Evolutionary conservation across 2,113 vertebrate species (phyloP).

Genomic region (Melanocharis versteri): DNA sequence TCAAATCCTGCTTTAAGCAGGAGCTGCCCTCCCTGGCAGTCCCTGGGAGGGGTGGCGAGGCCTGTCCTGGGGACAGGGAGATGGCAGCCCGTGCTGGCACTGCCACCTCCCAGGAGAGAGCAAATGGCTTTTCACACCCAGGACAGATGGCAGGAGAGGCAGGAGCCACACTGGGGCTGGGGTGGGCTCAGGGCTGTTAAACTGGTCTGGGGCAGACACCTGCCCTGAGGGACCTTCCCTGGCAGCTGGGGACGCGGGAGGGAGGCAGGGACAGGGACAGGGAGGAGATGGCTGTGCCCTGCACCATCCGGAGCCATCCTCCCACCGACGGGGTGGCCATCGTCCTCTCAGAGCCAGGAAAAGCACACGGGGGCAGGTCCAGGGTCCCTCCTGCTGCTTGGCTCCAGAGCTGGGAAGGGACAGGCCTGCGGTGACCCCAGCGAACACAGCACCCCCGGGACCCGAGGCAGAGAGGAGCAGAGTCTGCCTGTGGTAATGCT

Average conservation of each 20-base stretch:
- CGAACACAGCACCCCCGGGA: not conserved
- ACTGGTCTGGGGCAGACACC: fast-evolving
- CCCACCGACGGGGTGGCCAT: fast-evolving
- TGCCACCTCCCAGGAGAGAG: not conserved
- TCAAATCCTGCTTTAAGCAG: fast-evolving
- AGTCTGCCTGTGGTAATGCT: fast-evolving
- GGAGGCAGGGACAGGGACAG: fast-evolving
- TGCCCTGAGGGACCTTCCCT: fast-evolving
- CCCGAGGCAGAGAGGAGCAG: fast-evolving
- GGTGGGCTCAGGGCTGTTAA: fast-evolving
- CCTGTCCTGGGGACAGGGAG: not conserved
- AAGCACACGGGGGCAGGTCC: fast-evolving
- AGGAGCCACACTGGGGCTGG: not conserved
- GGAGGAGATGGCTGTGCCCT: fast-evolving
- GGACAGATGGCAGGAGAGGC: not conserved
- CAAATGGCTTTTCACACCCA: not conserved
- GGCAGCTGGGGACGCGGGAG: not conserved
- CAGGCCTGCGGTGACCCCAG: no score
- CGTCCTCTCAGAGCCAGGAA: not conserved
- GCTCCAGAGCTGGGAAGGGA: not conserved
- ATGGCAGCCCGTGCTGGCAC: fast-evolving
- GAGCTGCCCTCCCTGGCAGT: not conserved
- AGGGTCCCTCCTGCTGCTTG: fast-evolving
- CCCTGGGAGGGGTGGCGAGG: fast-evolving
- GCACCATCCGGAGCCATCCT: not conserved